phyloP scores from a whole-genome alignment of 2,888 invertebrate genomes.

The Drosophila fungiperda region DNA sequence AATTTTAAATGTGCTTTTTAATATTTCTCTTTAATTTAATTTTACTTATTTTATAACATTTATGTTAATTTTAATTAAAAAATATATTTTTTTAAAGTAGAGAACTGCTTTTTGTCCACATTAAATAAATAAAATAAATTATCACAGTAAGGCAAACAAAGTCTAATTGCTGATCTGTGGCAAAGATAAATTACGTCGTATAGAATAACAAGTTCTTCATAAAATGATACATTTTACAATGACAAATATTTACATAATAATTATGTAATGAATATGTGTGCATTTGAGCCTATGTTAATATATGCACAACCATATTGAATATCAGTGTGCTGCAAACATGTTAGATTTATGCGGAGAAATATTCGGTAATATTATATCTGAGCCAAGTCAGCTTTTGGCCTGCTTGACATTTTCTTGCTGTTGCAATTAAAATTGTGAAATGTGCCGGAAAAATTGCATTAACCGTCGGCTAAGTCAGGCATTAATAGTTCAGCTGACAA shows the following conservation, averaged over 20 bases:
- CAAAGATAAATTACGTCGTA: background rate
- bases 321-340: background rate
- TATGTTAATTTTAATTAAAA: background rate
- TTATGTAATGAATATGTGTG: background rate
- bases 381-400: constrained; percentile 50
- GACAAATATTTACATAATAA: background rate
- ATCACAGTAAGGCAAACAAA: too few relatives aligned
- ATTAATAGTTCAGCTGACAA: constrained; percentile 59
- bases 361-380: constrained; percentile 20
- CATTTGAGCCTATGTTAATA: too few relatives aligned
- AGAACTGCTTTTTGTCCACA: background rate
- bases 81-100: background rate
- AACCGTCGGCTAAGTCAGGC: constrained; percentile 40
- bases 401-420: constrained; percentile 35
- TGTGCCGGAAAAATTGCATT: constrained; percentile 67
- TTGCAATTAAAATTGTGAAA: constrained; percentile 68
- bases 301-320: background rate
- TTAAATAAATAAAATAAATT: background rate
- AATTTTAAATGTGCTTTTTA: background rate
- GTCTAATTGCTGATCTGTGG: too few relatives aligned
- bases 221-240: background rate
- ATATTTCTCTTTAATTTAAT: background rate
- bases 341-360: background rate
- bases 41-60: background rate
- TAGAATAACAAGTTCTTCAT: background rate